A percentile compares a stretch with the other conserved stretches of the same genome.
Evolutionary conservation across 2,888 invertebrate species (phyloP).

Genomic region (Coremacera marginata): DNA sequence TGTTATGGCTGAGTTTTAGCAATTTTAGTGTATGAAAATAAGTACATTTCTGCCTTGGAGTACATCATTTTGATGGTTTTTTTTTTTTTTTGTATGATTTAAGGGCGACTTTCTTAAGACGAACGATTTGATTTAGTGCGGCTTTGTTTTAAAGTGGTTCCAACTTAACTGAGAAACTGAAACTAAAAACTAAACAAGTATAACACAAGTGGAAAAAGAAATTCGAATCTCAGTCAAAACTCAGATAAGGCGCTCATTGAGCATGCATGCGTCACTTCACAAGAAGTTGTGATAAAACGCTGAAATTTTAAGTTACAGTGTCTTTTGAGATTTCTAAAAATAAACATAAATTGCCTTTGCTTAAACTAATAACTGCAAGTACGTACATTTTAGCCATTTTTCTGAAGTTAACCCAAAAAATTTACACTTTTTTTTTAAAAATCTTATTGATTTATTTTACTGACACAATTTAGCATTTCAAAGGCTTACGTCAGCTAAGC

Average conservation of each 20-base stretch:
- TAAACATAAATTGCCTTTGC: no score
- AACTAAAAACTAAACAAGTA: background rate
- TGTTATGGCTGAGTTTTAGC: background rate
- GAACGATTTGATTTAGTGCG: background rate
- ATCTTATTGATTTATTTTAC: no score
- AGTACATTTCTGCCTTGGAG: conserved; percentile 62
- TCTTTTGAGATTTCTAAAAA: no score
- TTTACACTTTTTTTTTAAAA: no score
- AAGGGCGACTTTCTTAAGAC: background rate
- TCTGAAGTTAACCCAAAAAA: no score
- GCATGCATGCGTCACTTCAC: no score
- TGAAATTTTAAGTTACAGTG: no score
- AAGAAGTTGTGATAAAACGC: no score
- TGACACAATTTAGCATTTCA: no score
- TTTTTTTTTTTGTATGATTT: conserved; percentile 25
- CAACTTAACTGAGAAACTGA: background rate
- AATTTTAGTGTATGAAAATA: background rate
- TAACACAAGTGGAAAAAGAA: background rate
- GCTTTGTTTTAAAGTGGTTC: background rate
- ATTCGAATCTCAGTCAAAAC: background rate
- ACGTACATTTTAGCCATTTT: no score
- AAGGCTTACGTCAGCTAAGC: no score
- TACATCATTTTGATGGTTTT: conserved; percentile 58
- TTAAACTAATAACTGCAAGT: no score
- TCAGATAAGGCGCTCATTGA: background rate